These are phyloP conservation scores for Marronus borbonicus DNA, from an alignment of 2,888 invertebrate genomes.

Conservation along the genomic window DNA sequence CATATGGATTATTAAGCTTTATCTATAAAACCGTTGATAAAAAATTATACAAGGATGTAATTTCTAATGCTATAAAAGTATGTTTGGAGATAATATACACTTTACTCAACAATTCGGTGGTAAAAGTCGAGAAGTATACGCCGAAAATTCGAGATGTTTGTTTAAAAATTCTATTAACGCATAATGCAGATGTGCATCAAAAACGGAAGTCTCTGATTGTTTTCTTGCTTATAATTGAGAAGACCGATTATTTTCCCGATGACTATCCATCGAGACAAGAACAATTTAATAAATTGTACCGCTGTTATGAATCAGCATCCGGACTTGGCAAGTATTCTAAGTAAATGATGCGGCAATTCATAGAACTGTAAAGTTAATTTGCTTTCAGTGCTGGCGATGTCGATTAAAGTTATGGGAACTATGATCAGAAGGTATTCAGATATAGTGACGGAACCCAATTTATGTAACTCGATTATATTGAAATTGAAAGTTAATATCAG, in stretches of 20 bases:
- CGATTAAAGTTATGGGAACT: slow-evolving; percentile 61
- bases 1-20: slow-evolving; percentile 61
- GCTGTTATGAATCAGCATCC: slow-evolving; percentile 11
- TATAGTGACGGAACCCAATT: slow-evolving; percentile 57
- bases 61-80: slow-evolving; percentile 54
- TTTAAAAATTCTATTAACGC: slow-evolving; percentile 58
- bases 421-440: slow-evolving; percentile 62
- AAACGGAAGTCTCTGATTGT: slow-evolving; percentile 62
- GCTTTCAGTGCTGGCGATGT: slow-evolving; percentile 62
- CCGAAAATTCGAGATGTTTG: slow-evolving; percentile 61
- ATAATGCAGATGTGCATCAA: slow-evolving; percentile 57
- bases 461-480: slow-evolving; percentile 57
- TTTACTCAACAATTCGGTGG: slow-evolving; percentile 63
- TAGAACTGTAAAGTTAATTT: neutral
- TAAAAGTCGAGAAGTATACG: slow-evolving; percentile 61
- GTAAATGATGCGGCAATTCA: neutral
- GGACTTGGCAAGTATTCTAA: slow-evolving; percentile 9
- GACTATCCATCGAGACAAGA: slow-evolving; percentile 23
- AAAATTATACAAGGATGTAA: slow-evolving; percentile 57
- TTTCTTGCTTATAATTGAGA: slow-evolving; percentile 60
- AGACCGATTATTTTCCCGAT: slow-evolving; percentile 51
- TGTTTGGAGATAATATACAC: slow-evolving; percentile 63
- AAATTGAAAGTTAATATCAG: slow-evolving; percentile 57
- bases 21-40: slow-evolving; percentile 56
- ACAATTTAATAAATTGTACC: slow-evolving; percentile 31